Conservation (phyloP, 1,140 invertebrate genomes). For the Homalodisca vitripennis region DNA sequence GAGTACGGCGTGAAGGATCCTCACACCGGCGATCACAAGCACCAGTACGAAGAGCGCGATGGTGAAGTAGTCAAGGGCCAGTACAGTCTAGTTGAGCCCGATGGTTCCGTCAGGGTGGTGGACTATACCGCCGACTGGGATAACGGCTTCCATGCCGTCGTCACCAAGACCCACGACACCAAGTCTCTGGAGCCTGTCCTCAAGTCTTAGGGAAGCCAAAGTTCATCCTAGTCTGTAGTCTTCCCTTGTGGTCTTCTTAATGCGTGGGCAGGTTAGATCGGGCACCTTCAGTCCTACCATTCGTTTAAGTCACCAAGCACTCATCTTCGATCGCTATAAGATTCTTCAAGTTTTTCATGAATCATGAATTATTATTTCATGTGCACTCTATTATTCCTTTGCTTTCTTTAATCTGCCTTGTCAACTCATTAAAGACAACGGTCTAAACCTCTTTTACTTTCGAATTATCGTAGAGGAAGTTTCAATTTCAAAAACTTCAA, state of each 20-base stretch:
- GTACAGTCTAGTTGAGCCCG: constrained; percentile 74
- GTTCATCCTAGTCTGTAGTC: not conserved
- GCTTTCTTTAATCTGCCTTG: too few species aligned
- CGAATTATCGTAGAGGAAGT: too few species aligned
- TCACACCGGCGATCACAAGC: constrained; percentile 62
- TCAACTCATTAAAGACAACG: too few species aligned
- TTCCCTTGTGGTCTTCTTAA: not conserved
- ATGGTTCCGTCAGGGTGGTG: constrained; percentile 72
- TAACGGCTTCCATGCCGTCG: constrained; percentile 73
- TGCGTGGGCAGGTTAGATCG: not conserved
- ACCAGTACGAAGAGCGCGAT: constrained; percentile 61
- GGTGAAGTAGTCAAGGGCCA: constrained; percentile 63
- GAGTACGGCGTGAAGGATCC: constrained; percentile 54
- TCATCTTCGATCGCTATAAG: too few species aligned
- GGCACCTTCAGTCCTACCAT: constrained; percentile 2
- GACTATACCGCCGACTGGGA: constrained; percentile 77
- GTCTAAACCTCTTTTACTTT: too few species aligned
- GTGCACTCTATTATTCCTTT: too few species aligned
- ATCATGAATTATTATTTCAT: too few species aligned
- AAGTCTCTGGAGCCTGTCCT: constrained; percentile 14
- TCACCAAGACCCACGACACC: constrained; percentile 63
- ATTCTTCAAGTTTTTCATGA: too few species aligned
- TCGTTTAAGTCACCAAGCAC: constrained; percentile 7
- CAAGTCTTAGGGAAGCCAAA: constrained; percentile 15
- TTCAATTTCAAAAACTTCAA: too few species aligned